A percentile compares a stretch with the other conserved stretches of the same genome.
Evolutionary conservation across 2,888 invertebrate species (phyloP).

Genomic region (Megastigmus dorsalis): DNA sequence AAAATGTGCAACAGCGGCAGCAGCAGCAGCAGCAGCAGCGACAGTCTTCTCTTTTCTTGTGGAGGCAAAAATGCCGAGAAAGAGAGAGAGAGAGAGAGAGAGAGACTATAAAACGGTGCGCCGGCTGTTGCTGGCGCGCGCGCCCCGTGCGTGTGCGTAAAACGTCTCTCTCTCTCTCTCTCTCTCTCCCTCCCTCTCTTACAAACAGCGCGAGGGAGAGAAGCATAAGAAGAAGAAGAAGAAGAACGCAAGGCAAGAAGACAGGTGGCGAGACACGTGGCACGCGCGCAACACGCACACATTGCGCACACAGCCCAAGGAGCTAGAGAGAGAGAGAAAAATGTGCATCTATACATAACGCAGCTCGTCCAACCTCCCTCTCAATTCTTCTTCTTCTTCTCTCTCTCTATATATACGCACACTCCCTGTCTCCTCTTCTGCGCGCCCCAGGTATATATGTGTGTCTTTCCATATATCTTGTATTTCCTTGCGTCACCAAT

Average conservation of each 20-base stretch:
- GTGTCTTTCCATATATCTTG: not conserved
- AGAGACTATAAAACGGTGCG: not conserved
- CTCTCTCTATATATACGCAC: not conserved
- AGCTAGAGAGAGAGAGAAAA: conserved; percentile 16
- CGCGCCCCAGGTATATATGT: not conserved
- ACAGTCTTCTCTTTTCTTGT: no score
- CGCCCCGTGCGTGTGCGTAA: no score
- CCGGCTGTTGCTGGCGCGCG: not conserved
- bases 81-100: not conserved
- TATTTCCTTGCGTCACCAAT: not conserved
- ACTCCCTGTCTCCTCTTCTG: not conserved
- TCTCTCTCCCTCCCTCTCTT: no score
- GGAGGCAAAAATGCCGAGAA: no score
- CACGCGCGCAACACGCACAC: not conserved
- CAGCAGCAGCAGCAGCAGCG: no score
- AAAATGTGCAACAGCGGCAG: no score
- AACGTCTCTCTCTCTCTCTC: no score
- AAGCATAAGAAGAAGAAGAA: no score
- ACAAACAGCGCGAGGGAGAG: no score
- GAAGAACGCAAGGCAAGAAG: no score
- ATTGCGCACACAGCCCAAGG: no score
- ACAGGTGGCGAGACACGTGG: conserved; percentile 42
- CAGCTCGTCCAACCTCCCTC: not conserved
- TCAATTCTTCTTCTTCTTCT: not conserved
- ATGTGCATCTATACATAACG: no score